Base-by-base conservation (phyloP, 2,888 invertebrate species). In the Thumatha senex region DNA sequence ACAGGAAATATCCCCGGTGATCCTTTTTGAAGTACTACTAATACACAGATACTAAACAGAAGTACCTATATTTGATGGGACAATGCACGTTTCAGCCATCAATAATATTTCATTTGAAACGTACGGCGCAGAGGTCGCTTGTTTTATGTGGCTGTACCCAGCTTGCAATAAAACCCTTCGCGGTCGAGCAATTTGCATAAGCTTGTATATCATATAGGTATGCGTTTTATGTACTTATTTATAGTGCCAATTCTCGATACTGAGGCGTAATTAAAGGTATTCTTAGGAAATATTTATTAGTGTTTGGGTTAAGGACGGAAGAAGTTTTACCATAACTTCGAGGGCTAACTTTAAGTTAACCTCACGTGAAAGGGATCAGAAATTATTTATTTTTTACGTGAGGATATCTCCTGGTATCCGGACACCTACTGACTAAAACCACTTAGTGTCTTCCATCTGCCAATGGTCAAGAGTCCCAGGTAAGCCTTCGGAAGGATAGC, bases 181-280 rank as follows among this genome's bases (percentile, higher is more conserved):
- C 44, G 56, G 59, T 51, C 61, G 59, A 52, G 64, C 60, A 57
- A 68, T 70, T 65, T 69, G 63, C 71, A 69, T 69, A 64, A 60
- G 56, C 46, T 40, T 52, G 42, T 61, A 58, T 40, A 40, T 49
- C 33, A 33, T 48, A 18, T 42, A 38, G 34, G 35, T 54, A 56
- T 56, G 64, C 46, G 53, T 56, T 52, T 64, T 61, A 64, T 55
- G 51, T 41, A 47, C 49, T 61, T 54, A 59, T 61, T 64, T 65
- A 56, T 59, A 34, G 33, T 46, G 15, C 11, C 40, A 41, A 58
- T 58, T 51, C 44, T 54, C 14, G 35, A 51, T 49, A 41, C 36
- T 41, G 31, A 36, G 18, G 11, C 5, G 45, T 30, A 36, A 45
- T 50, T 36, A 41, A 31, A 46, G 10, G 12, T 15, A n/a, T 18